Evolutionary conservation across 2,113 vertebrate genomes (phyloP).

Genomic region (Monopterus albus): DNA sequence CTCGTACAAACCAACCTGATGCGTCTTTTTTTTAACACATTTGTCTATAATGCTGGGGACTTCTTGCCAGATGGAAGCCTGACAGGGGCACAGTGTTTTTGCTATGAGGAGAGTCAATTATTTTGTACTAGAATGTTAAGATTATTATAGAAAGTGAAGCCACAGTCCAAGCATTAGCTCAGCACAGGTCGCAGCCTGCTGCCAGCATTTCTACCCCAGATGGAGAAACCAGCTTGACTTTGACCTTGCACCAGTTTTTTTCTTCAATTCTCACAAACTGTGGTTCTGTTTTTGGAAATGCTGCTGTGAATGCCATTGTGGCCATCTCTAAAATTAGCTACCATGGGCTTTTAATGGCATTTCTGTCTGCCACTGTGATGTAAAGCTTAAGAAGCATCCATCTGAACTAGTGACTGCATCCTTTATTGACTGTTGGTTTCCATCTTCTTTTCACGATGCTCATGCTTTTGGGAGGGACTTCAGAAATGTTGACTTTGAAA

Average conservation of each 20-base stretch:
- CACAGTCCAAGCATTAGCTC: conserved; percentile 44
- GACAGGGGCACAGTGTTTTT: background rate
- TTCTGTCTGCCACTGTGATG: background rate
- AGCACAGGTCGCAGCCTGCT: conserved; percentile 13
- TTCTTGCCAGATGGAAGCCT: conserved; percentile 15
- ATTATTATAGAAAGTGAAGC: conserved; percentile 37
- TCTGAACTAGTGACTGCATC: background rate
- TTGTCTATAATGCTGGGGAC: conserved; percentile 1
- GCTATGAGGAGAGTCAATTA: conserved; percentile 10
- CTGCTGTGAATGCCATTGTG: background rate
- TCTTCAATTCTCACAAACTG: no score
- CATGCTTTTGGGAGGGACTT: background rate
- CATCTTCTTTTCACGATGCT: background rate
- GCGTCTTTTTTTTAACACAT: conserved; percentile 9
- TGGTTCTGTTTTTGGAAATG: background rate
- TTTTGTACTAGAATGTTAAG: conserved; percentile 21
- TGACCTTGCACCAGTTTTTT: conserved; percentile 27
- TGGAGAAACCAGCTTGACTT: conserved; percentile 51
- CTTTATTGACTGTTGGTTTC: background rate
- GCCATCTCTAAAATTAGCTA: conserved; percentile 14
- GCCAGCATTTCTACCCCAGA: conserved; percentile 58
- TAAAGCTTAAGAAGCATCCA: background rate
- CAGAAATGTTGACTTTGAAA: conserved; percentile 23
- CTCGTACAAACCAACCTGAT: background rate
- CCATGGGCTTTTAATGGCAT: background rate